Base-by-base conservation (phyloP, 2,113 vertebrate species). In the Dipodomys merriami region DNA sequence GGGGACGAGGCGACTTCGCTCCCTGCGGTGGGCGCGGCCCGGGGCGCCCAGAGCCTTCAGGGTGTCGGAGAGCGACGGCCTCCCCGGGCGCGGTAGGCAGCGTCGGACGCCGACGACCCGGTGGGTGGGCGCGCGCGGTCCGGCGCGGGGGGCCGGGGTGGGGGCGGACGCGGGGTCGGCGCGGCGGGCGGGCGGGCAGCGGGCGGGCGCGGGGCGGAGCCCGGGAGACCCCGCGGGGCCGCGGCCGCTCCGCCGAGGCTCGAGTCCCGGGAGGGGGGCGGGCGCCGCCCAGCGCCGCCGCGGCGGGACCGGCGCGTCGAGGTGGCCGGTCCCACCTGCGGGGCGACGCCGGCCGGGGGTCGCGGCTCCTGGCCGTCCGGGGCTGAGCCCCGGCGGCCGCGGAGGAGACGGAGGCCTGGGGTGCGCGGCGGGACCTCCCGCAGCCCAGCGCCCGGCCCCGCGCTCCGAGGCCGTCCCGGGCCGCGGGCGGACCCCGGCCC, bases 1-100 rank as follows among this genome's bases (percentile, higher is more conserved):
- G 81, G 84, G 92, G 62, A 95, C 90, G 92, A 83, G 94, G 90
- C 80, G 90, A 80, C 91, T 95, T 71, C 73, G 74, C 92, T 96
- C 82, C 90, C 79, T 89, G 90, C 90, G 72, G 94, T 88, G 85
- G 94, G 82, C 78, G 92, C 95, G 89, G 91, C 94, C 91, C 74
- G 88, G 85, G 20, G 86, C 79, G 64, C 92, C 60, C n/a, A n/a
- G 35, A 94, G 67, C 88, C 74, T 94, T 68, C 60, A n/a, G 9
- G 79, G 94, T 72, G 86, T 83, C 44, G 53, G 33, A 88, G 79
- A 88, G 93, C 83, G 60, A 64, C 88, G 90, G 83, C 84, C 81
- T 74, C 71, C 80, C 68, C 12, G 65, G 13, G 83, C 60, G 74
- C 86, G 89, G 95, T 90, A 92, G 89, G 95, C 64, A 77, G 87